A percentile compares a stretch with the other conserved stretches of the same genome.
Conservation (phyloP, 2,888 invertebrate genomes). For the Drosophila putrida region DNA sequence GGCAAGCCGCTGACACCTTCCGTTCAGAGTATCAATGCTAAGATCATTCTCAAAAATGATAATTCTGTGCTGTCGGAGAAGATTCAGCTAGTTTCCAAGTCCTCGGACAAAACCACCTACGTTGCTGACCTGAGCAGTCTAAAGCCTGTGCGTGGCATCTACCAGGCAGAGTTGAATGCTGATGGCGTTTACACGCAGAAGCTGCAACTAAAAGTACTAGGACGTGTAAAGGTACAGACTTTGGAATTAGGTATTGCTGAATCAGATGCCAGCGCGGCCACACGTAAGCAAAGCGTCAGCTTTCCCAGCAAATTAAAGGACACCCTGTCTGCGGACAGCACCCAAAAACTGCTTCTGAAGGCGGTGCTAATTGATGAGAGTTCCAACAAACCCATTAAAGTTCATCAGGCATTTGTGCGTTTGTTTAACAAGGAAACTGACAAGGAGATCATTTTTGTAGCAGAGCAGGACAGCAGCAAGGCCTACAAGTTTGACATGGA, state of each 20-base stretch:
- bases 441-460: slow-evolving; percentile 97
- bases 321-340: slow-evolving; percentile 93
- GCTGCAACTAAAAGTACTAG: slow-evolving; percentile 90
- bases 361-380: slow-evolving; percentile 91
- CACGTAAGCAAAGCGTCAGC: slow-evolving; percentile 90
- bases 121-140: slow-evolving; percentile 91
- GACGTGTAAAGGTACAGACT: slow-evolving; percentile 91
- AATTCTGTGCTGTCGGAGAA: slow-evolving; percentile 88
- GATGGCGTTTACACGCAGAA: slow-evolving; percentile 88
- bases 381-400: slow-evolving; percentile 88
- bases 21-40: slow-evolving; percentile 74
- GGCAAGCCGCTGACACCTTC: slow-evolving; percentile 88
- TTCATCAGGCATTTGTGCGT: slow-evolving; percentile 95
- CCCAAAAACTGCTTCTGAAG: slow-evolving; percentile 94
- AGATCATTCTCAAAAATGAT: slow-evolving; percentile 85
- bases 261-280: slow-evolving; percentile 94
- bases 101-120: slow-evolving; percentile 90
- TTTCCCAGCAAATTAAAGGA: slow-evolving; percentile 90
- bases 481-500: slow-evolving; percentile 97
- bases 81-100: slow-evolving; percentile 88
- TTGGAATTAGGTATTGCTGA: slow-evolving; percentile 96
- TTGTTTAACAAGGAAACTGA: slow-evolving; percentile 88
- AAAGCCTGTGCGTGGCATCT: slow-evolving; percentile 94
- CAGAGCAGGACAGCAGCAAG: slow-evolving; percentile 92
- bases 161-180: slow-evolving; percentile 92